Base-by-base conservation (phyloP, 2,113 vertebrate species). In the Proteles cristata region DNA sequence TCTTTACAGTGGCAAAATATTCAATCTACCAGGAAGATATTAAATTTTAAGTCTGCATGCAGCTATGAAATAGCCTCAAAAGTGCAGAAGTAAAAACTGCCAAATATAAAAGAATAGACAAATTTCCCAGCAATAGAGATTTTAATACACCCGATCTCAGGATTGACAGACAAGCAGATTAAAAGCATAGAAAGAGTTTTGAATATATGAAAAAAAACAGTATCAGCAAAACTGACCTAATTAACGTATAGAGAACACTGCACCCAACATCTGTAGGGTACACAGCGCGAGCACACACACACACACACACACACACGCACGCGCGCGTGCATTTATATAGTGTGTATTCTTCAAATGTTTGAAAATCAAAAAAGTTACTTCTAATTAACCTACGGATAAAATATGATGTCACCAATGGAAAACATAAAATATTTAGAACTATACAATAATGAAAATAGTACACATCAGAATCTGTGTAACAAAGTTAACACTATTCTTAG, bases 171-270 rank as follows among this genome's bases (percentile, higher is more conserved):
- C 3, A 82, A 82, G 19, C 15, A 50, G 21, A 48, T 61, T 87
- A 26, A 68, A 43, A 95, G 89, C 80, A 43, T 4, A 73, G 25
- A 35, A 74, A 69, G 14, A 1, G 17, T 69, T 85, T 80, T 39
- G 26, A 85, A 94, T 69, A 61, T 17, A 89, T 58, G 79, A 76
- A 71, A 85, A 84, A 84, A 76, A 71, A 15, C 8, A 43, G 26
- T 48, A 26, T 90, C 66, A 93, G 85, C 66, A 96, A 93, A 97
- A 94, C 50, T 55, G 43, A 69, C 48, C 66, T 79, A 58, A 93
- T 87, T 90, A 77, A 90, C 21, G 48, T 71, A 87, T 10, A 4
- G 2, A 93, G 17, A 88, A 43, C 35, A 88, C 15, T 73, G 35
- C 4, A 73, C 23, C 43, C 76, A 88, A 43, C 61, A 71, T 90